phyloP scores from a whole-genome alignment of 2,888 invertebrate genomes.

The Drosophila peninsularis region DNA sequence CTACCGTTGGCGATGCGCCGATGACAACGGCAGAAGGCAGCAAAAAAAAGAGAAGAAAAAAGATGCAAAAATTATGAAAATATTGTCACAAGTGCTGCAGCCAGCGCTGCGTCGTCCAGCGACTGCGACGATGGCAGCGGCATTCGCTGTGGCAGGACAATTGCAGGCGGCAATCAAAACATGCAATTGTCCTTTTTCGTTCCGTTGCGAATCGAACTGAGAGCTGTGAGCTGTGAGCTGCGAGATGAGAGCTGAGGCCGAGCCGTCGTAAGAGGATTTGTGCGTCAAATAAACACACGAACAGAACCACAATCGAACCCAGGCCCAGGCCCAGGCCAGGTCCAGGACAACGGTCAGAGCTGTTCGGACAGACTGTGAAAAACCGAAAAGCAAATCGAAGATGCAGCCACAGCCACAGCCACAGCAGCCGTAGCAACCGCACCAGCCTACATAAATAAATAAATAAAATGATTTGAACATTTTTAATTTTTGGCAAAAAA shows the following conservation, averaged over 20 bases:
- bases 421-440: conserved; percentile 3
- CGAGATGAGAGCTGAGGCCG: conserved; percentile 50
- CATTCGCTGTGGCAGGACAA: conserved; percentile 65
- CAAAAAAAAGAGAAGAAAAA: conserved; percentile 42
- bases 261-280: conserved; percentile 74
- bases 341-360: conserved; percentile 10
- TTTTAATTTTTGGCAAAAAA: conserved; percentile 68
- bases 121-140: conserved; percentile 22
- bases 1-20: conserved; percentile 77
- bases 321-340: background rate
- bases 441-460: conserved; percentile 76
- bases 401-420: conserved; percentile 48
- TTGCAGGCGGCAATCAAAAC: conserved; percentile 81
- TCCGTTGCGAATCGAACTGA: conserved; percentile 69
- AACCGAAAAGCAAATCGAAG: conserved; percentile 67
- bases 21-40: conserved; percentile 46
- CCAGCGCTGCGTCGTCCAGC: conserved; percentile 25
- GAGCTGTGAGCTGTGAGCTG: conserved; percentile 33
- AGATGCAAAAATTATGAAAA: conserved; percentile 82
- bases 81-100: conserved; percentile 83
- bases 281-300: conserved; percentile 79
- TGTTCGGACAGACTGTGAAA: conserved; percentile 18
- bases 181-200: conserved; percentile 76
- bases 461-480: conserved; percentile 80
- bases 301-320: conserved; percentile 25